These are phyloP conservation scores for Rugalucina vietnamica DNA, from an alignment of 2,888 invertebrate species.

Conservation along the genomic window DNA sequence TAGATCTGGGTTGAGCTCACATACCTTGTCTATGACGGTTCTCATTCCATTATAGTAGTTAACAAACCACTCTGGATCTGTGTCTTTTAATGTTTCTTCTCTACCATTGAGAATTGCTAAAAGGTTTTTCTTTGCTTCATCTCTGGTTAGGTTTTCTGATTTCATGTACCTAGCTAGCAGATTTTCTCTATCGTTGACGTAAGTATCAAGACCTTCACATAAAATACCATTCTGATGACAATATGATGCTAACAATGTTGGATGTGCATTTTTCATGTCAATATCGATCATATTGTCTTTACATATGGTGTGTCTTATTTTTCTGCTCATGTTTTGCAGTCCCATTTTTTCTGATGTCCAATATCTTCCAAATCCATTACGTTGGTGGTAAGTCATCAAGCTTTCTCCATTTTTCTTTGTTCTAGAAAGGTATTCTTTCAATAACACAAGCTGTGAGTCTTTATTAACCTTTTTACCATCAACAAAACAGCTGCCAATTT, in stretches of 20 bases:
- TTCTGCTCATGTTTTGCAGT: too few species aligned
- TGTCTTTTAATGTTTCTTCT: not conserved
- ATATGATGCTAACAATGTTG: not conserved
- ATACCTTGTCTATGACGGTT: conserved; percentile 14
- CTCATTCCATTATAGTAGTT: conserved; percentile 18
- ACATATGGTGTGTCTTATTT: too few species aligned
- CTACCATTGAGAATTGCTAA: conserved; percentile 24
- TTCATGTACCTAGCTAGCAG: not conserved
- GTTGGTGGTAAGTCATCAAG: not conserved
- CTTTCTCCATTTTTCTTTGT: not conserved
- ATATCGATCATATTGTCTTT: too few species aligned
- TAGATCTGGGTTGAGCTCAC: conserved; percentile 14
- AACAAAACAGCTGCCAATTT: not conserved
- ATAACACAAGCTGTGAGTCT: not conserved
- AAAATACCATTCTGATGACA: conserved; percentile 5
- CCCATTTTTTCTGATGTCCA: too few species aligned
- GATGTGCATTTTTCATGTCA: not conserved
- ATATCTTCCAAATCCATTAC: too few species aligned
- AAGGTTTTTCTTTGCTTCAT: conserved; percentile 14
- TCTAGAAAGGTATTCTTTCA: not conserved
- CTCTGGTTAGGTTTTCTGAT: not conserved
- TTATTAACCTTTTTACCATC: conserved; percentile 3
- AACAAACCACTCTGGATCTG: conserved; percentile 3
- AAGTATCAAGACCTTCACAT: conserved; percentile 1
- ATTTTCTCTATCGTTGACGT: conserved; percentile 5